phyloP scores from a whole-genome alignment of 2,888 invertebrate genomes.

The Trachelus tabidus region DNA sequence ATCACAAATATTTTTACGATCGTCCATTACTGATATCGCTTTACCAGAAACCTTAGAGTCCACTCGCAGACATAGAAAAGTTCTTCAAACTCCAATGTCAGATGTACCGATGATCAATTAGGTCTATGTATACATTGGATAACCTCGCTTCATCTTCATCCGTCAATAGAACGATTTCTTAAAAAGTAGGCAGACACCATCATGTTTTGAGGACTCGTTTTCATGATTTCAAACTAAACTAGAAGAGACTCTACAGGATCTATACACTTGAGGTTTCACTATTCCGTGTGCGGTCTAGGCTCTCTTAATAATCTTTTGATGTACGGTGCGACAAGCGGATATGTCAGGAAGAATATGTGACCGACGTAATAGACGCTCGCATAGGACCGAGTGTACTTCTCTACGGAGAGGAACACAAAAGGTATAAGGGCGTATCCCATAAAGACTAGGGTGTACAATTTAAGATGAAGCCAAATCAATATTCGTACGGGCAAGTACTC shows the following conservation, averaged over 20 bases:
- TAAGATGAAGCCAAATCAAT: slow-evolving; percentile 72
- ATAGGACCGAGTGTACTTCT: slow-evolving; percentile 77
- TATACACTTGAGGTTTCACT: neutral
- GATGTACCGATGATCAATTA: slow-evolving; percentile 4
- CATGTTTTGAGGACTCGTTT: neutral
- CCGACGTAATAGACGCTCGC: slow-evolving; percentile 77
- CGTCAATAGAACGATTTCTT: neutral
- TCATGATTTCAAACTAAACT: neutral
- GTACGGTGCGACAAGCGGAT: slow-evolving; percentile 69
- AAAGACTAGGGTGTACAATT: slow-evolving; percentile 80
- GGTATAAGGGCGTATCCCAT: slow-evolving; percentile 87
- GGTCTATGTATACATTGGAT: neutral
- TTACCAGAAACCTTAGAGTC: neutral
- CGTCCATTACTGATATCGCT: neutral
- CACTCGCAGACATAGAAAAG: neutral
- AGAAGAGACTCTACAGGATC: neutral
- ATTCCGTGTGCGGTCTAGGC: slow-evolving; percentile 1
- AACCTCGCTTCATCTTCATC: neutral
- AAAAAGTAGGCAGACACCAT: neutral
- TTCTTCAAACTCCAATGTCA: neutral
- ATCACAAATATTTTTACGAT: neutral
- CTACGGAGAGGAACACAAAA: slow-evolving; percentile 77
- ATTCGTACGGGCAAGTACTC: slow-evolving; percentile 60
- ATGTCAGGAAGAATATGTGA: slow-evolving; percentile 75
- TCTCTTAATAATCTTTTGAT: slow-evolving; percentile 52